Base-by-base conservation (phyloP, 2,113 vertebrate species). In the Mustela nigripes region DNA sequence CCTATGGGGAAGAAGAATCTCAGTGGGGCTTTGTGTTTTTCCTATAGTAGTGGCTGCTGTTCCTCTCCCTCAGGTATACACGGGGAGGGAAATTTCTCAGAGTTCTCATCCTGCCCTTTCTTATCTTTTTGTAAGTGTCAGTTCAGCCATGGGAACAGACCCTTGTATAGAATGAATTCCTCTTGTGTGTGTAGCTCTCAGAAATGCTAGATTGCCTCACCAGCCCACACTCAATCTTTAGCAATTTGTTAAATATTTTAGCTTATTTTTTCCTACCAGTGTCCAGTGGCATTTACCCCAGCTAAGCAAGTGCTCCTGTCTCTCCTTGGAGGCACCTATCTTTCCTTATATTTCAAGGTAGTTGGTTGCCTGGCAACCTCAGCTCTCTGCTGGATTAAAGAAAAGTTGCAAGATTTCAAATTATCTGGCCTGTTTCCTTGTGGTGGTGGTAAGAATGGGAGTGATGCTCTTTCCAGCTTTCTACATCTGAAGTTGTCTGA, bases 11-110 rank as follows among this genome's bases (percentile, higher is more conserved):
- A 56, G 62, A 26, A 22, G 56, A 39, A 24, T 11, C 15, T 53
- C 2, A 19, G 50, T 11, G 53, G 50, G 62, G 58, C 65, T 90
- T 48, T 24, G 63, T 62, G 71, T 50, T 74, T 45, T 65, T 31
- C 45, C 62, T 19, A 24, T 0, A 1, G 65, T 0, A 1, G 65
- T 3, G 7, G 19, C 24, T 24, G 14, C 58, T 2, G 4, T 56
- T 10, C 5, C 7, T 45, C 36, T 39, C 3, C 11, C 18, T 16
- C 21, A n/a, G 26, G 39, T 10, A 24, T 33, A 3, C 21, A 1
- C 9, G 2, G 36, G 18, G 15, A 33, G 19, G 10, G 39, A 7
- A 18, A 18, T 1, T 21, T 1, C 94, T 82, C 65, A 1, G 74
- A 21, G 39, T 33, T 18, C 45, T 42, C 12, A 12, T 4, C 22